phyloP scores from a whole-genome alignment of 2,797 vertebrate species.

The Chiloscyllium punctatum region DNA sequence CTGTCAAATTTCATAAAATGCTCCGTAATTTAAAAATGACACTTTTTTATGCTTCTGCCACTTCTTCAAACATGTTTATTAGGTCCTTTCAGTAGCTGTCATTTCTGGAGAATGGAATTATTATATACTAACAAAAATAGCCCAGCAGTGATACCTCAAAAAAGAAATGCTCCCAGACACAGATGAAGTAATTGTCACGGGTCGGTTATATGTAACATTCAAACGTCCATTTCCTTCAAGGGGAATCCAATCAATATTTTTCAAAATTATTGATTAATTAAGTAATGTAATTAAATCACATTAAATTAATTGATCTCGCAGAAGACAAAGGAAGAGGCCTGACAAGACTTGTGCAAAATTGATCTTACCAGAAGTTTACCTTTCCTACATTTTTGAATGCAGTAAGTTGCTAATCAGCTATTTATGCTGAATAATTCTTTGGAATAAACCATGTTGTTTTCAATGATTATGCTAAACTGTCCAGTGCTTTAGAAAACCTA shows the following conservation, averaged over 20 bases:
- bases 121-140: neutral
- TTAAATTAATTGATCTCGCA: neutral
- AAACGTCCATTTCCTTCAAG: neutral
- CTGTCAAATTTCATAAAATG: slow-evolving; percentile 44
- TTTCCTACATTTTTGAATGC: neutral
- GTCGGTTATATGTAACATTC: neutral
- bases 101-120: slow-evolving; percentile 6
- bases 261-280: neutral
- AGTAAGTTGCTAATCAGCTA: neutral
- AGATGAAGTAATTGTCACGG: neutral
- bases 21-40: slow-evolving; percentile 45
- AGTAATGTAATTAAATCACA: neutral
- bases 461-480: neutral
- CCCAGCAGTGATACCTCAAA: neutral
- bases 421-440: neutral
- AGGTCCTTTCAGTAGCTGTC: slow-evolving; percentile 27
- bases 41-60: slow-evolving; percentile 41
- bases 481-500: neutral
- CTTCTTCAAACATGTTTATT: slow-evolving; percentile 35
- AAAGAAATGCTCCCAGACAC: neutral
- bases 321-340: neutral
- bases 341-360: neutral
- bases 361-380: neutral
- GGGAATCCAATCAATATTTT: neutral
- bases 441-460: neutral